Conservation (phyloP, 2,888 invertebrate genomes). For the Dyspetes luteomarginatus region DNA sequence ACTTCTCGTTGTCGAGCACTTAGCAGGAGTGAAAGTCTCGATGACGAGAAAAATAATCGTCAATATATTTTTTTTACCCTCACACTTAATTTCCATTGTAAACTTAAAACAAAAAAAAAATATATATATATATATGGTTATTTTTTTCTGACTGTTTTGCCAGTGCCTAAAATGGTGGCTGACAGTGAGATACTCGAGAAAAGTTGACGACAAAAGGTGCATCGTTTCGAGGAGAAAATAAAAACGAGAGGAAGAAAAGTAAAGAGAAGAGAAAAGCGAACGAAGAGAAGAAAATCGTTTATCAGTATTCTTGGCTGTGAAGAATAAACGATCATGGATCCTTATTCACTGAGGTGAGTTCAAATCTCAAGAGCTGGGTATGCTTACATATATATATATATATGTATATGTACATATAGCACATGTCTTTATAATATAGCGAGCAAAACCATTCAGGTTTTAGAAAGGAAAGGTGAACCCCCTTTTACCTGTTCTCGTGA, state of each 20-base stretch:
- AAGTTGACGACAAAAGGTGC: slow-evolving; percentile 66
- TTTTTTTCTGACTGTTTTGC: slow-evolving; percentile 21
- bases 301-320: slow-evolving; percentile 67
- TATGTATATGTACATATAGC: neutral
- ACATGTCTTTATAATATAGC: neutral
- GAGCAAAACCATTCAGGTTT: slow-evolving; percentile 11
- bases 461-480: slow-evolving; percentile 50
- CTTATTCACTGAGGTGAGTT: slow-evolving; percentile 79
- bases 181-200: slow-evolving; percentile 34
- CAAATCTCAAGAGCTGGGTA: neutral
- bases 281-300: neutral
- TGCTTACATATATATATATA: neutral
- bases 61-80: neutral
- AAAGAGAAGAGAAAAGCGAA: neutral
- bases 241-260: neutral
- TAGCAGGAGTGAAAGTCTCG: slow-evolving; percentile 45
- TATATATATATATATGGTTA: too few species aligned
- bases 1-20: neutral
- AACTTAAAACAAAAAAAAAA: too few species aligned
- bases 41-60: slow-evolving; percentile 25
- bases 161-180: slow-evolving; percentile 69
- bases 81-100: neutral
- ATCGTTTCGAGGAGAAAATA: neutral
- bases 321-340: slow-evolving; percentile 75
- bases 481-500: slow-evolving; percentile 40